Percentiles rank a stretch among this genome's conserved stretches.
Conservation (phyloP, 1,140 invertebrate genomes). For the Thereuonema tuberculata region DNA sequence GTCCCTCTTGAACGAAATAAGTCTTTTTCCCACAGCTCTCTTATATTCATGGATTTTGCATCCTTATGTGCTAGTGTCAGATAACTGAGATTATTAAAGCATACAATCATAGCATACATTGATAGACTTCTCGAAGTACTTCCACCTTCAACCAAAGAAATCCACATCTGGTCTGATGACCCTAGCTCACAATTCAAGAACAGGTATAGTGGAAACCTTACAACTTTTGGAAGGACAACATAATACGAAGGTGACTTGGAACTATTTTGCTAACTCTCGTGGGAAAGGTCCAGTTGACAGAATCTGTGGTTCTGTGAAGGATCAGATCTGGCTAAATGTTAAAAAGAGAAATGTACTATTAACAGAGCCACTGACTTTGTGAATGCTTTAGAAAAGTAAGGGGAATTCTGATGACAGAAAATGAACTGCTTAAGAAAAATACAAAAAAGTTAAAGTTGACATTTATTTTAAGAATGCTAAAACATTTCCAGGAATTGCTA, state of each 20-base stretch:
- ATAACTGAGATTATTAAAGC: background rate
- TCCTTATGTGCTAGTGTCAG: background rate
- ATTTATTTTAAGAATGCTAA: background rate
- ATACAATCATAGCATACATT: background rate
- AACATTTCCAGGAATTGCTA: too few relatives aligned
- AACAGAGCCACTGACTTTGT: background rate
- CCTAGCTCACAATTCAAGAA: background rate
- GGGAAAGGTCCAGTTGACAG: slow-evolving; percentile 25
- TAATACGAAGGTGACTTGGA: slow-evolving; percentile 15
- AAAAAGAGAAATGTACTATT: background rate
- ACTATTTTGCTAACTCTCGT: slow-evolving; percentile 26
- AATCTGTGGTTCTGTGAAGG: background rate
- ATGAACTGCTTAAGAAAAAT: too few relatives aligned
- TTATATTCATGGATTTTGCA: background rate
- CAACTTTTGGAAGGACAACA: background rate
- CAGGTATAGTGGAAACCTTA: background rate
- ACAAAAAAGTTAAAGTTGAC: too few relatives aligned
- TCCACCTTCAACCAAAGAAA: background rate
- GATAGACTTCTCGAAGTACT: background rate
- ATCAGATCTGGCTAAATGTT: background rate
- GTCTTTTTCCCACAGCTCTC: background rate
- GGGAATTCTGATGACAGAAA: too few relatives aligned
- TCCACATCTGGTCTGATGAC: background rate
- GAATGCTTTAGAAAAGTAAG: too few relatives aligned
- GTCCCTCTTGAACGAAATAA: too few relatives aligned